These are phyloP conservation scores for Wasmannia auropunctata DNA, from an alignment of 1,140 invertebrate genomes.

Conservation along the genomic window DNA sequence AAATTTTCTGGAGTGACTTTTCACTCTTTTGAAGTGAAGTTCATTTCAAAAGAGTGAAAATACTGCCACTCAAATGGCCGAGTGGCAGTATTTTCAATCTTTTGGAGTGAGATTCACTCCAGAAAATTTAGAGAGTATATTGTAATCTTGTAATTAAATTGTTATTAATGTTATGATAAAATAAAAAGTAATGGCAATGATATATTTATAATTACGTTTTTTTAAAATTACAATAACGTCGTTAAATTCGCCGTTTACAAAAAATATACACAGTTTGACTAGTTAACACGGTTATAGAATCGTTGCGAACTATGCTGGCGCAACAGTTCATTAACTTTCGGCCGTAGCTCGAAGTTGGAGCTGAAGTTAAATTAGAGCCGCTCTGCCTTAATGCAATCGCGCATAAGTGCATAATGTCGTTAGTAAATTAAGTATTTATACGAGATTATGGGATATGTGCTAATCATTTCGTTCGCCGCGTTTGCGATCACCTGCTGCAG, in stretches of 20 bases:
- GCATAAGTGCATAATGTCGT: not conserved
- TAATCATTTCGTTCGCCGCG: not conserved
- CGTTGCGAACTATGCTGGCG: not conserved
- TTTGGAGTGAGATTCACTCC: too few species aligned
- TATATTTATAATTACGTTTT: not conserved
- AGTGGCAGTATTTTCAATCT: too few species aligned
- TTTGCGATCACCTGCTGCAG: constrained; percentile 7
- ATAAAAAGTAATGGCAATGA: not conserved
- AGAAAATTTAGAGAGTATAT: too few species aligned
- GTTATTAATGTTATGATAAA: too few species aligned
- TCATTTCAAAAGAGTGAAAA: too few species aligned
- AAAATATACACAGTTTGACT: not conserved
- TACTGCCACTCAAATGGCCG: too few species aligned
- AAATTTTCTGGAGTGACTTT: too few species aligned
- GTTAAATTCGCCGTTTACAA: not conserved
- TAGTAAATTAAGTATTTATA: constrained; percentile 21
- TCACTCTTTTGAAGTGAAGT: too few species aligned
- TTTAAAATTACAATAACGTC: not conserved
- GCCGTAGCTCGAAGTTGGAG: not conserved
- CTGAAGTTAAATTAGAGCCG: constrained; percentile 12
- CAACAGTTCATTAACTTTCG: constrained; percentile 39
- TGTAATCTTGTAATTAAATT: not conserved
- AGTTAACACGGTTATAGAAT: not conserved
- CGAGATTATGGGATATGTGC: not conserved
- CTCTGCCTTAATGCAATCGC: not conserved